These are phyloP conservation scores for Leptopilina boulardi DNA, from an alignment of 1,140 invertebrate genomes.

Conservation along the genomic window DNA sequence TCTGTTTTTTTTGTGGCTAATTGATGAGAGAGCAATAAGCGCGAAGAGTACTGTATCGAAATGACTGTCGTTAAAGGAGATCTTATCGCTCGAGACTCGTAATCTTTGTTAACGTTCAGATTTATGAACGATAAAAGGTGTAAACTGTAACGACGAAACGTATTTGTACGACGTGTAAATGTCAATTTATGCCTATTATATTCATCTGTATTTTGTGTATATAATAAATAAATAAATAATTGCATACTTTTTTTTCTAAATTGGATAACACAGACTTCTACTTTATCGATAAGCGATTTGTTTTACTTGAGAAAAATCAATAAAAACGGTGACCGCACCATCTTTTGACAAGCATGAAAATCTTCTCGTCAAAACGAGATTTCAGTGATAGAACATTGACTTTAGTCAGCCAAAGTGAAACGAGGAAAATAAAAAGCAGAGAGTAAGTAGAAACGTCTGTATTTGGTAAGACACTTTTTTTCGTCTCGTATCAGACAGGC, in stretches of 20 bases:
- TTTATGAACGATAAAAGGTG: constrained; percentile 71
- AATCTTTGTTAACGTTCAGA: constrained; percentile 61
- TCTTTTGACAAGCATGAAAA: not conserved
- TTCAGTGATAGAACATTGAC: not conserved
- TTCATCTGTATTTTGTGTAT: constrained; percentile 46
- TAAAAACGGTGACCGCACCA: not conserved
- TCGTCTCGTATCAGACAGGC: no score
- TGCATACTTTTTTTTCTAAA: not conserved
- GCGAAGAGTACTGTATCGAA: constrained; percentile 29
- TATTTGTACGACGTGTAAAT: constrained; percentile 58
- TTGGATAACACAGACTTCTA: constrained; percentile 34
- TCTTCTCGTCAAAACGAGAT: not conserved
- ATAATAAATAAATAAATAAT: constrained; percentile 19
- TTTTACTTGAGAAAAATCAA: not conserved
- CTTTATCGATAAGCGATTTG: not conserved
- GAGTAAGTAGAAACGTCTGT: no score
- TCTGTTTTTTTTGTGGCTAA: not conserved
- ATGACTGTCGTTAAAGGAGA: constrained; percentile 48
- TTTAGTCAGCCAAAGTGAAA: not conserved
- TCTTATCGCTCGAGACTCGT: constrained; percentile 49
- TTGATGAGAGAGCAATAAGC: constrained; percentile 31
- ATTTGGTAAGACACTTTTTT: no score
- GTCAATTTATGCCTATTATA: constrained; percentile 61
- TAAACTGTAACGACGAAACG: constrained; percentile 69
- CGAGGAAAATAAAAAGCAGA: no score